Conservation (phyloP, 2,888 invertebrate species). For the Oscheius sp. region DNA sequence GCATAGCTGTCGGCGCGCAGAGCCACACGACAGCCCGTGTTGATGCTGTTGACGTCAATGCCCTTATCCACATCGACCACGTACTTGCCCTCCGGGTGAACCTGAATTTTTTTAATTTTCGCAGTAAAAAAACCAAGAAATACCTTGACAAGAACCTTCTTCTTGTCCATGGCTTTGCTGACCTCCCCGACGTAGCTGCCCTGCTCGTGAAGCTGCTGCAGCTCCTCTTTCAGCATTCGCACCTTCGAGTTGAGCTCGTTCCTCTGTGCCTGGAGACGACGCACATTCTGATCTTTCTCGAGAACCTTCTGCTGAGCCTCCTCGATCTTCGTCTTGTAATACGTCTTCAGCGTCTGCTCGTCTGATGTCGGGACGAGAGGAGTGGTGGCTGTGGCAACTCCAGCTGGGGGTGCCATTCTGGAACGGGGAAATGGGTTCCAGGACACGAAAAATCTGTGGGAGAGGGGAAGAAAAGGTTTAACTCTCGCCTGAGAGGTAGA, state of each 20-base stretch:
- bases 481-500: too few relatives aligned
- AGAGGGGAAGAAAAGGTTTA: too few relatives aligned
- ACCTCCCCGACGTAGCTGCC: constrained; percentile 99
- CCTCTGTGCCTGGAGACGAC: constrained; percentile 95
- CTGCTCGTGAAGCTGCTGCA: constrained; percentile 93
- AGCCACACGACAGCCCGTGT: constrained; percentile 96
- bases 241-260: constrained; percentile 99
- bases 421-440: neutral
- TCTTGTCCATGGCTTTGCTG: constrained; percentile 99
- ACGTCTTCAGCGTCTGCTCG: constrained; percentile 75
- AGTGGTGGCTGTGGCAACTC: constrained; percentile 19
- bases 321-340: constrained; percentile 97
- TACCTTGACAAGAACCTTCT: constrained; percentile 94
- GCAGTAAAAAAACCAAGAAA: constrained; percentile 14
- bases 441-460: too few relatives aligned
- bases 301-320: constrained; percentile 89
- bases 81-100: constrained; percentile 99
- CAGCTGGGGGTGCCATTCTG: constrained; percentile 34
- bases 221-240: constrained; percentile 94
- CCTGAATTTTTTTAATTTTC: constrained; percentile 75
- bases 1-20: constrained; percentile 98
- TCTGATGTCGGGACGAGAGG: constrained; percentile 42
- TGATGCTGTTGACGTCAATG: constrained; percentile 96
- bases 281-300: constrained; percentile 96
- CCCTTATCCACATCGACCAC: constrained; percentile 99